These are phyloP conservation scores for Remorina albescens DNA, from an alignment of 2,797 vertebrate genomes.

Conservation along the genomic window DNA sequence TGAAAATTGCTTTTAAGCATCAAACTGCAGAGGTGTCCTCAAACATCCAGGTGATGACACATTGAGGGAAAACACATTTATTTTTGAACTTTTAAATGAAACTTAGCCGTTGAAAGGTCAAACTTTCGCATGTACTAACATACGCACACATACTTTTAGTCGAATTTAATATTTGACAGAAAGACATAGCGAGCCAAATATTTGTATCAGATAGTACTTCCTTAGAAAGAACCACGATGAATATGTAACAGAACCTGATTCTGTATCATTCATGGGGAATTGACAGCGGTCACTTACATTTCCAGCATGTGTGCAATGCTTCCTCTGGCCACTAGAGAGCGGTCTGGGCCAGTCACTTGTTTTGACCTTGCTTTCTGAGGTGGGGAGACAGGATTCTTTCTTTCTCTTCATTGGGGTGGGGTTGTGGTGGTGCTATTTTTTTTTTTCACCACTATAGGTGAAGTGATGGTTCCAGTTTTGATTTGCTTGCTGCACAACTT, in stretches of 20 bases:
- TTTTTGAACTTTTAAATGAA: constrained; percentile 5
- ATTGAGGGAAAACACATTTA: neutral
- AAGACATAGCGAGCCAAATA: constrained; percentile 25
- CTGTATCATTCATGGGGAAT: constrained; percentile 19
- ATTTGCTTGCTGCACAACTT: constrained; percentile 70
- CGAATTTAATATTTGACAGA: constrained; percentile 14
- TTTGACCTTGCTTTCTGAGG: constrained; percentile 79
- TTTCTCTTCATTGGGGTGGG: constrained; percentile 11
- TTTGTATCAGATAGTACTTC: constrained; percentile 34
- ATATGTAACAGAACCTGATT: constrained; percentile 30
- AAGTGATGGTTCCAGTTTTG: constrained; percentile 27
- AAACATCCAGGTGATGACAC: neutral
- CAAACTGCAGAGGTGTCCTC: neutral
- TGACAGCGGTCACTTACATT: neutral
- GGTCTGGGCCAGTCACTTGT: constrained; percentile 67
- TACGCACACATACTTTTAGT: constrained; percentile 17
- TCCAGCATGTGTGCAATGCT: constrained; percentile 20
- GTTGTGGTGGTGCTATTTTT: constrained; percentile 42
- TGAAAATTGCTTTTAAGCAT: constrained; percentile 11
- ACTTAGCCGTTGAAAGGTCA: neutral
- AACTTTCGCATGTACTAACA: neutral
- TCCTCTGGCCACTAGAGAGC: constrained; percentile 69
- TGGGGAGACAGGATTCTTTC: constrained; percentile 43
- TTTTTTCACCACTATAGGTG: constrained; percentile 30
- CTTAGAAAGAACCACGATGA: constrained; percentile 32